A percentile compares a stretch with the other conserved stretches of the same genome.
Conservation (phyloP, 2,113 vertebrate genomes). For the Mastomys natalensis region DNA sequence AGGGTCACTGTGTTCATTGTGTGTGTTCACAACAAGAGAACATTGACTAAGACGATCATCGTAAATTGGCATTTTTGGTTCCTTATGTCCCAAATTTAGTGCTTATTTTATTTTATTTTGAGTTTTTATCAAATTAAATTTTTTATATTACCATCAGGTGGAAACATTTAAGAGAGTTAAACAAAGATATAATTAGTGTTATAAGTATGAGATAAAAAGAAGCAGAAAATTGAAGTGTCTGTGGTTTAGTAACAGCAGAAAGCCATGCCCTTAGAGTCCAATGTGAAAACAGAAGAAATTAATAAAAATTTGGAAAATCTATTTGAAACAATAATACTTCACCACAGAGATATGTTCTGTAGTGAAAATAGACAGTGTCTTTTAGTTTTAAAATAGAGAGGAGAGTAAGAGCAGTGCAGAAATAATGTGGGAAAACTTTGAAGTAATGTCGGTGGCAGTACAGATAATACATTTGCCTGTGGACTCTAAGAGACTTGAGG, state of each 20-base stretch:
- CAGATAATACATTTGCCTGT: background rate
- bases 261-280: no score
- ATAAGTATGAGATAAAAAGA: background rate
- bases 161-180: background rate
- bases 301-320: background rate
- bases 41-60: background rate
- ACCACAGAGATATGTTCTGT: background rate
- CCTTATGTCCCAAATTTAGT: background rate
- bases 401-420: background rate
- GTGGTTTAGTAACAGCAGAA: background rate
- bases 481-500: background rate
- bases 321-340: background rate
- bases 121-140: background rate
- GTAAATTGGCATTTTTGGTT: background rate
- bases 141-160: background rate
- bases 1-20: no score
- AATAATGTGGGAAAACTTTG: background rate
- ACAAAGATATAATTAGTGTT: background rate
- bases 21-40: background rate
- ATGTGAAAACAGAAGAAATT: background rate
- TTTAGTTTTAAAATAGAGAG: background rate
- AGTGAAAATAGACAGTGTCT: background rate
- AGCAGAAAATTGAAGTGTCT: background rate
- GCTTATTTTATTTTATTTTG: background rate
- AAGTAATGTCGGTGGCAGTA: no score